Evolutionary conservation across 2,113 vertebrate species (phyloP), one percentile per base, ranked within the genome.

Genomic region (Spermophilus dauricus): DNA sequence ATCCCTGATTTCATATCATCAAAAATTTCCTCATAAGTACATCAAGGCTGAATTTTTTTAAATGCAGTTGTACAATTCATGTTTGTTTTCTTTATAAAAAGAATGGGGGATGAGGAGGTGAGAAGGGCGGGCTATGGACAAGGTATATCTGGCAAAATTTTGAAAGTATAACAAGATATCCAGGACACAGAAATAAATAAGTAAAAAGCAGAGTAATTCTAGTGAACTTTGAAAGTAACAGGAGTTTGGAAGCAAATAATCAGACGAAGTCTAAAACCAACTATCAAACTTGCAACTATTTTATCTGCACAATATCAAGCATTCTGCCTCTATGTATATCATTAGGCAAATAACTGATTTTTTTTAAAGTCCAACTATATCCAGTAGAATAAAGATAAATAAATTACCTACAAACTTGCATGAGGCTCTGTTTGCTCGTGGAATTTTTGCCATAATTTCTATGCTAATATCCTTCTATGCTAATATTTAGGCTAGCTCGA

Each of bases 31-130:
- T 95, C 89, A 96, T 32, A 96, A 73, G 65, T 56, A 26, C 26
- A 81, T 73, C 53, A 30, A 45, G 17, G 86, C 69, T 34, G 28
- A 22, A 56, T 86, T 95, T 24, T 7, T 82, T 48, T 53, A n/a
- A 81, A 91, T 42, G 16, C 2, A 61, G 9, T 45, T 7, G 26
- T 32, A 72, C 4, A 32, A 45, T 78, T 92, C n/a, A 17, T 30
- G 6, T 89, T 92, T 86, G 53, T 37, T 87, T 94, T 53, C 65
- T 83, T 92, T 93, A 61, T 24, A 83, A 90, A 56, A 20, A 45
- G 7, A 13, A 1, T n/a, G 61, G 9, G 22, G 8, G 22, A 24
- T 83, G 4, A 4, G 12, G 20, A 67, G 8, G 28, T 77, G 16
- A 34, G 72, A 96, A n/a, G 34, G 61, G 56, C 88, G 8, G 39